Evolutionary conservation across 2,113 vertebrate species (phyloP).

Genomic region (Daphoenositta chrysoptera): DNA sequence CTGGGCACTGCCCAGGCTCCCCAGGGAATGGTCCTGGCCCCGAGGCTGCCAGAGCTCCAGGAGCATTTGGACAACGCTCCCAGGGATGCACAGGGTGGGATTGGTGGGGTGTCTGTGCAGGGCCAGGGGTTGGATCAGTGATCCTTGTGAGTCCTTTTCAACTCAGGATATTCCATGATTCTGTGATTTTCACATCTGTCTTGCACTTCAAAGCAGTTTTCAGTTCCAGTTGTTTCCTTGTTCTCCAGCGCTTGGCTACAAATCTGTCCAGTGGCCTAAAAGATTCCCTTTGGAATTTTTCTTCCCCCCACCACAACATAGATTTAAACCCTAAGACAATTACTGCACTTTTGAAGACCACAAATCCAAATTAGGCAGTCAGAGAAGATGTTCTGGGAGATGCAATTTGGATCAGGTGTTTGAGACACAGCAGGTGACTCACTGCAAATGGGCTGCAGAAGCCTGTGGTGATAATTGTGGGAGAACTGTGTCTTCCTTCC

Average conservation of each 20-base stretch:
- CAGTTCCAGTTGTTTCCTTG: background rate
- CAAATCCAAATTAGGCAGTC: background rate
- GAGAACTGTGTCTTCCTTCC: background rate
- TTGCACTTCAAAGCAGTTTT: background rate
- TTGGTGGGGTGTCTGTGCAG: background rate
- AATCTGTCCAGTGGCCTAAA: background rate
- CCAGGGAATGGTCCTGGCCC: background rate
- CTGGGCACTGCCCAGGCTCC: background rate
- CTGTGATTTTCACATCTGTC: background rate
- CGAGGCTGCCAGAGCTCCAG: background rate
- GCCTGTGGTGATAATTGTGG: background rate
- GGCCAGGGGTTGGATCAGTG: fast-evolving
- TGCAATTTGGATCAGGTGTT: background rate
- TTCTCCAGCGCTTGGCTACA: background rate
- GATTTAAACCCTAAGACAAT: background rate
- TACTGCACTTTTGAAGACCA: background rate
- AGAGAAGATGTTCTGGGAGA: background rate
- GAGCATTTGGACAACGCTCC: fast-evolving
- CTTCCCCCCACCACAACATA: fast-evolving
- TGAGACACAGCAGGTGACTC: background rate
- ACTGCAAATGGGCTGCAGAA: background rate
- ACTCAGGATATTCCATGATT: background rate
- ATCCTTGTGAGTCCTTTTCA: background rate
- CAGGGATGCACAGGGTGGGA: background rate
- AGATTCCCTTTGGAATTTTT: background rate